A percentile compares a stretch with the other conserved stretches of the same genome.
Conservation (phyloP, 2,113 vertebrate genomes). For the Alectura lathami region DNA sequence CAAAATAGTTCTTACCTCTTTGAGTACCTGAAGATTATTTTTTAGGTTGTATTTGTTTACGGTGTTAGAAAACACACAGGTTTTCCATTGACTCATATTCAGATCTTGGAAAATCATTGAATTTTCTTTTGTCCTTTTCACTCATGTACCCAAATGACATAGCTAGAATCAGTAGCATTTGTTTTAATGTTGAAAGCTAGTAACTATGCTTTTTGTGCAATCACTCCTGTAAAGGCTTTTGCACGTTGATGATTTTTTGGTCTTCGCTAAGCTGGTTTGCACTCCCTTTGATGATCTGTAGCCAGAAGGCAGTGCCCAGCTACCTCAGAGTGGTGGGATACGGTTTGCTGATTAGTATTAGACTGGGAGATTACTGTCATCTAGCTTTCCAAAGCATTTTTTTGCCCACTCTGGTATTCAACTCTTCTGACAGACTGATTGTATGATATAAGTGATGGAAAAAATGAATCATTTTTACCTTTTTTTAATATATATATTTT, state of each 20-base stretch:
- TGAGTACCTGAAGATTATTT: neutral
- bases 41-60: neutral
- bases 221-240: neutral
- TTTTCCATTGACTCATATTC: neutral
- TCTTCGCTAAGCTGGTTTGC: neutral
- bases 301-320: neutral
- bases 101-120: neutral
- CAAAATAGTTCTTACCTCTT: neutral
- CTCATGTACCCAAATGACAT: neutral
- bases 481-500: no score
- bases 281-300: neutral
- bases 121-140: neutral
- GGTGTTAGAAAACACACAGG: neutral
- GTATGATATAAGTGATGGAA: neutral
- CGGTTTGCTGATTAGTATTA: neutral
- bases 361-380: neutral
- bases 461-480: neutral
- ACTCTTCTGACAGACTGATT: neutral
- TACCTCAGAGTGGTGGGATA: neutral
- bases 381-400: neutral
- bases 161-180: neutral
- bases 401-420: rapidly evolving
- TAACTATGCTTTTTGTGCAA: neutral
- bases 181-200: neutral
- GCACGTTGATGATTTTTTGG: neutral